phyloP scores from a whole-genome alignment of 2,113 vertebrate genomes.

The Pteronura brasiliensis region DNA sequence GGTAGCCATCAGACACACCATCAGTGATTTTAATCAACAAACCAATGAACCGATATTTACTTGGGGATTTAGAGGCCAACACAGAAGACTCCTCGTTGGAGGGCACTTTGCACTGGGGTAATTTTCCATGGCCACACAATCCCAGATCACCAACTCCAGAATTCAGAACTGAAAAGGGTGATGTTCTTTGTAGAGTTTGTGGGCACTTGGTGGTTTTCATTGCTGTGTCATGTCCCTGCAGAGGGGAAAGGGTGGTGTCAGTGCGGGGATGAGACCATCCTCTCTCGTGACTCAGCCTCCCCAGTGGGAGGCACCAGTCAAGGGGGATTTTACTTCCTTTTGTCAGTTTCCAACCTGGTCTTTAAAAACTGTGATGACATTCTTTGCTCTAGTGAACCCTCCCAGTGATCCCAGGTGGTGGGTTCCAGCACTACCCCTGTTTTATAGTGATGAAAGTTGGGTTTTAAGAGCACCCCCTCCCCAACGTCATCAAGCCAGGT shows the following conservation, averaged over 20 bases:
- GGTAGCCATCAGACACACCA: not conserved
- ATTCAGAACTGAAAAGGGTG: not conserved
- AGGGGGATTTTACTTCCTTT: not conserved
- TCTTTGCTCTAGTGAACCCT: not conserved
- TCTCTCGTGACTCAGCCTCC: not conserved
- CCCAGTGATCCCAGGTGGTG: not conserved
- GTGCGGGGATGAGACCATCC: not conserved
- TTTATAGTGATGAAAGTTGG: not conserved
- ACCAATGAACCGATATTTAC: conserved; percentile 39
- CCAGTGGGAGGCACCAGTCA: not conserved
- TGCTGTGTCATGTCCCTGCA: not conserved
- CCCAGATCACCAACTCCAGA: not conserved
- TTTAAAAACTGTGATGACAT: not conserved
- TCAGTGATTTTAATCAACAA: conserved; percentile 56
- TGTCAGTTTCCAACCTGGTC: not conserved
- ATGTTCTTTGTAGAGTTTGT: not conserved
- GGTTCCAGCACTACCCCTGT: not conserved
- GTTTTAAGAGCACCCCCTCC: not conserved
- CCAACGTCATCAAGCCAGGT: not conserved
- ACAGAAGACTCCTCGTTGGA: not conserved
- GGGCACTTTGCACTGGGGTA: not conserved
- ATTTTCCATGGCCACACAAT: not conserved
- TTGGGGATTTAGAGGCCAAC: conserved; percentile 36
- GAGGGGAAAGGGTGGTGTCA: not conserved
- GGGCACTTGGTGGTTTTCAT: not conserved